Evolutionary conservation across 2,888 invertebrate genomes (phyloP), one percentile per base, ranked within the genome.

Genomic region (Ophioninae sp.): DNA sequence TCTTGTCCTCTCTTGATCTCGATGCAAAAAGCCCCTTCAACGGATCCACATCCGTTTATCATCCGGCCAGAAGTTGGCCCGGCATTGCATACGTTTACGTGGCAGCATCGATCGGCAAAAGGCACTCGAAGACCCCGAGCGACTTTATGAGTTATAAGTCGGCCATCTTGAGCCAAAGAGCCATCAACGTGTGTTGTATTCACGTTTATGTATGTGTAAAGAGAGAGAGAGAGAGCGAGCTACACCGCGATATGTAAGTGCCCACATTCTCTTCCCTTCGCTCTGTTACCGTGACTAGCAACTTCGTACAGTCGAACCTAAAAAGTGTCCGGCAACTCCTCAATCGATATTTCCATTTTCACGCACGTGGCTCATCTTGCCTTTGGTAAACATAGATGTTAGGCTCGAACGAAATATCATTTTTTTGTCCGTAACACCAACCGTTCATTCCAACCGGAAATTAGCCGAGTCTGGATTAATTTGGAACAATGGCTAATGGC

Each of bases 101-200:
- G 21, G 21, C 20, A n/a, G 67, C 37, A 67, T 41, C 44, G 64
- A 50, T 69, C 64, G 65, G 72, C 80, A 62, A 62, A 57, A 44
- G 44, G 44, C 44, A 44, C 44, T 69, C 81, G 61, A 81, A 84
- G 85, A 81, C 82, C 74, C 79, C 82, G 82, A 88, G 87, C 88
- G 88, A 91, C 89, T 92, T 92, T 92, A 92, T 91, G 92, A 92
- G 89, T 92, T 92, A 91, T 91, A 91, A 92, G 91, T 90, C 92
- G 90, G 92, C 92, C 92, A 92, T 92, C 90, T 92, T 92, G 91
- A 50, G 67, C 89, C 73, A 75, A 85, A 87, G 87, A 91, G 88
- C 90, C 90, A 91, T 91, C 91, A 87, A 67, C 89, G 89, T 44
- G 44, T 44, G 44, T 44, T 44, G 44, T 90, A 91, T 91, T 91